phyloP scores from a whole-genome alignment of 2,797 vertebrate species.

The Heteromormyrus szaboi region DNA sequence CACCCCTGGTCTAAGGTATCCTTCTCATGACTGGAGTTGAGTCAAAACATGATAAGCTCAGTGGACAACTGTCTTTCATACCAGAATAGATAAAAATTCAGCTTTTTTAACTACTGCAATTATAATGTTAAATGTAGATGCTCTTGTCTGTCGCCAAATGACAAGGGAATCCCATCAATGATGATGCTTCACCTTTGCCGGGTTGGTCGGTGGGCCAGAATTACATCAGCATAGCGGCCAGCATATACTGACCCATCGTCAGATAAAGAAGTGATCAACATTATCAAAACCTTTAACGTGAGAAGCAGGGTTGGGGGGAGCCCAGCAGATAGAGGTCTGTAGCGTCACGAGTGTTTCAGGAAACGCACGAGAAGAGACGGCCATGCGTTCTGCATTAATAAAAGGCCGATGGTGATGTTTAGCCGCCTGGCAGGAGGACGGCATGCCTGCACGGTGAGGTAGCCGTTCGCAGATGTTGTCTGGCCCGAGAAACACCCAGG shows the following conservation, averaged over 20 bases:
- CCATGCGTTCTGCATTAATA: neutral
- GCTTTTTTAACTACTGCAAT: neutral
- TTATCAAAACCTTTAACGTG: neutral
- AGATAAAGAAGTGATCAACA: neutral
- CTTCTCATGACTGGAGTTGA: neutral
- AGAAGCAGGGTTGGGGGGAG: neutral
- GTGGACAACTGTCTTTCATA: neutral
- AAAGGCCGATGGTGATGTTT: neutral
- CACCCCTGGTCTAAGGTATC: no score
- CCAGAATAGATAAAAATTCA: neutral
- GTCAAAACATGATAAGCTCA: neutral
- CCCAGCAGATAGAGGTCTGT: neutral
- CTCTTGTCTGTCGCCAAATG: neutral
- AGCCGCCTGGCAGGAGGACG: neutral
- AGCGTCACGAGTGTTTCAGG: neutral
- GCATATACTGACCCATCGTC: neutral
- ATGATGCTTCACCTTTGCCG: neutral
- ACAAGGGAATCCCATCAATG: neutral
- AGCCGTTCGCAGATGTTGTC: conserved; percentile 27
- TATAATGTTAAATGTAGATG: neutral
- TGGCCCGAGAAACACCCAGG: conserved; percentile 34
- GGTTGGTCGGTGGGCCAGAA: neutral
- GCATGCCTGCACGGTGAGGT: conserved; percentile 29
- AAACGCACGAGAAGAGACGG: neutral
- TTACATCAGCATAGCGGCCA: neutral